A percentile compares a stretch with the other conserved stretches of the same genome.
Conservation (phyloP, 2,113 vertebrate species). For the Protomyctophum bolini region DNA sequence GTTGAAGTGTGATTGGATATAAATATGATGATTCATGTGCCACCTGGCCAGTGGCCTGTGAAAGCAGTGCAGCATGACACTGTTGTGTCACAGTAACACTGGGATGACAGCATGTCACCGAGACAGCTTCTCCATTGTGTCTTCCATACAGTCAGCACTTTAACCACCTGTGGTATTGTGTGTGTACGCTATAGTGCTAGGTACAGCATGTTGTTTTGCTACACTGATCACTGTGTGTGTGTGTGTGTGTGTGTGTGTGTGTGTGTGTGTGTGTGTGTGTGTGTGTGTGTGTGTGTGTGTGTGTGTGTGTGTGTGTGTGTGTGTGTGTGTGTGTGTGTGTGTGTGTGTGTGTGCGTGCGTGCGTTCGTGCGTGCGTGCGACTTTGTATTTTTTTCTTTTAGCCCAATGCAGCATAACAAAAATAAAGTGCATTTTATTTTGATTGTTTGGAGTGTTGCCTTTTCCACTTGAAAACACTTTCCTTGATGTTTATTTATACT, state of each 20-base stretch:
- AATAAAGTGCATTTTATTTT: no score
- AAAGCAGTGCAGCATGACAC: conserved; percentile 51
- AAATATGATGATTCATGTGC: conserved; percentile 47
- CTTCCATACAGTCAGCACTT: conserved; percentile 52
- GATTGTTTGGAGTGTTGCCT: no score
- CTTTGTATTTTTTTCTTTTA: no score
- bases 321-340: neutral
- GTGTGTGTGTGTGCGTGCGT: no score
- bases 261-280: conserved; percentile 2
- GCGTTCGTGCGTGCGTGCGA: no score
- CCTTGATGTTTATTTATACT: no score
- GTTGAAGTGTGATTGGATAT: conserved; percentile 34
- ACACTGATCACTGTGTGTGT: neutral
- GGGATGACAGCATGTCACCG: conserved; percentile 53
- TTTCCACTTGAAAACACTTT: no score
- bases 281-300: conserved; percentile 31
- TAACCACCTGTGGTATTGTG: conserved; percentile 64
- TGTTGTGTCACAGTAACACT: conserved; percentile 60
- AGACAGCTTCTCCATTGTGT: conserved; percentile 43
- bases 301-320: no score
- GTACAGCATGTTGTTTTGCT: neutral
- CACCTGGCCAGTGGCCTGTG: conserved; percentile 1
- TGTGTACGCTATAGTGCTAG: conserved; percentile 51
- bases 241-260: conserved; percentile 31
- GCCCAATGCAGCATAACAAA: no score